Base-by-base conservation (phyloP, 30 jellyfish, hydroid and myxozoan genomes). In the Pseudorhiza aurosa region DNA sequence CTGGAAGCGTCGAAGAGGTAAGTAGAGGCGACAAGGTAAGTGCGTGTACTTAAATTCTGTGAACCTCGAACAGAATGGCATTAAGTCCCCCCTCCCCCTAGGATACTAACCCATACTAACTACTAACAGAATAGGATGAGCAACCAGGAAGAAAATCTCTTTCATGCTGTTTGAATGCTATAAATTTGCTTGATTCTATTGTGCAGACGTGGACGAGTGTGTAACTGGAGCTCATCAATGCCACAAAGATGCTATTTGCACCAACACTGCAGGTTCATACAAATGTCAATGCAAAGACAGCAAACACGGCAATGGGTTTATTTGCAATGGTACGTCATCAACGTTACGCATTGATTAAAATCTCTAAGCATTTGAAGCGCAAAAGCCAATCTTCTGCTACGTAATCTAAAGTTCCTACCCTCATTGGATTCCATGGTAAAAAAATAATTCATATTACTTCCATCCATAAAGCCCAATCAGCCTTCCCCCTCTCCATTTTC, bases 181-280 rank as follows among this genome's bases (percentile, higher is more conserved):
- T 47, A 47, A 8, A 47, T 4, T 26, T 39, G 50, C n/a, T 47
- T 47, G 62, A 6, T 47, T 6, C n/a, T 6, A 4, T 47, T 26
- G 25, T 8, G 19, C 79, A 65, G 79, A 65, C 36, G 57, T 65
- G 40, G 62, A 65, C 60, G 79, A 65, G 27, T 65, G 79, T 37
- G 36, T 62, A 10, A 33, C 36, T 17, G 79, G 79, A 12, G 36
- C 79, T 29, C 79, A 65, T 33, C 33, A 24, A 43, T 65, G 79
- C 57, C 79, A 65, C 62, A 65, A 65, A 37, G 60, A 65, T 37
- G 79, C 79, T 3, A 37, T 15, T 1, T 65, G 79, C 19, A 65
- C 46, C 79, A 65, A 65, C 22, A 65, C 79, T 21, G 19, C 9
- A 0, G 79, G 59, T 32, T 37, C 60, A 36, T 65, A 65, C 35